These are phyloP conservation scores for Philaenus spumarius DNA, from an alignment of 1,140 invertebrate genomes.

Conservation along the genomic window DNA sequence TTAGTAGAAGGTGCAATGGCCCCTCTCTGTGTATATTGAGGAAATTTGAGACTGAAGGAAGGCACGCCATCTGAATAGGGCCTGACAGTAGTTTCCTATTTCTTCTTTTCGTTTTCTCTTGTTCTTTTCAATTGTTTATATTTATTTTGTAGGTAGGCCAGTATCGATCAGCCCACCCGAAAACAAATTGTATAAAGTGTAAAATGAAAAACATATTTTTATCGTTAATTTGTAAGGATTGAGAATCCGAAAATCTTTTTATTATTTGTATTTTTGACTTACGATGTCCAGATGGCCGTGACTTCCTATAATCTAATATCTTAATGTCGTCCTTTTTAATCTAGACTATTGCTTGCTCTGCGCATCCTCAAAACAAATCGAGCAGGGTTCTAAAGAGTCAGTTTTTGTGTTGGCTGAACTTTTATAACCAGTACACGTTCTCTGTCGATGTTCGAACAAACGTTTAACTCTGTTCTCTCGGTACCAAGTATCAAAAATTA, in stretches of 20 bases:
- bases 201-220: constrained; percentile 12
- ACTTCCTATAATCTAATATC: constrained; percentile 25
- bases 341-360: too few species aligned
- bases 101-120: constrained; percentile 10
- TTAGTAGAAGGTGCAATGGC: constrained; percentile 19
- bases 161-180: constrained; percentile 18
- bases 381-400: too few species aligned
- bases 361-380: too few species aligned
- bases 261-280: constrained; percentile 2
- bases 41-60: constrained; percentile 33
- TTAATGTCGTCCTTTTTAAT: constrained; percentile 1
- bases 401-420: too few species aligned
- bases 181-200: constrained; percentile 15
- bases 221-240: constrained; percentile 15
- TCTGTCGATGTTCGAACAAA: too few species aligned
- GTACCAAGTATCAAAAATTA: too few species aligned
- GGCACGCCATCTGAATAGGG: constrained; percentile 22
- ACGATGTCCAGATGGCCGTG: constrained; percentile 22
- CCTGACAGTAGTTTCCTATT: constrained; percentile 10
- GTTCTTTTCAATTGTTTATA: constrained; percentile 11
- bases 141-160: constrained; percentile 18
- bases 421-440: too few species aligned
- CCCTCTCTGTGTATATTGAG: constrained; percentile 23
- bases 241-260: neutral
- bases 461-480: too few species aligned